These are phyloP conservation scores for Opisthocomus hoazin DNA, from an alignment of 2,113 vertebrate species.

Conservation along the genomic window DNA sequence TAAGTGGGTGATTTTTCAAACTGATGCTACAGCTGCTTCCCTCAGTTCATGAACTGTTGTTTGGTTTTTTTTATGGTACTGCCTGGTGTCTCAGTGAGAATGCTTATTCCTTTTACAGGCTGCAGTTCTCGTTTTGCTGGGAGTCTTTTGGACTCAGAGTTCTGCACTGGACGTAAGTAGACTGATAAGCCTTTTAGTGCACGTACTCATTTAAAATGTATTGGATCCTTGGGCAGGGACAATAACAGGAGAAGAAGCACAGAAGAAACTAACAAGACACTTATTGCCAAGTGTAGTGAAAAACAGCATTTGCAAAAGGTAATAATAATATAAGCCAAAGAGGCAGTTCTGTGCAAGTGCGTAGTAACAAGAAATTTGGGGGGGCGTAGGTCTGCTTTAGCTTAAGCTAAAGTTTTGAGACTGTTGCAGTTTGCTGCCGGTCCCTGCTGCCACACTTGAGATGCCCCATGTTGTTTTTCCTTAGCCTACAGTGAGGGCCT, in stretches of 20 bases:
- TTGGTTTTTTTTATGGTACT: neutral
- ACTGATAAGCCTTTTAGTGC: neutral
- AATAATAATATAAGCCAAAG: neutral
- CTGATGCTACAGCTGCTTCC: neutral
- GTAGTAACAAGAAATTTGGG: neutral
- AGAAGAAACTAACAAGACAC: neutral
- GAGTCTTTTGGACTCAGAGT: slow-evolving; percentile 41
- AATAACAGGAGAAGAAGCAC: neutral
- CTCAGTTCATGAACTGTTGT: neutral
- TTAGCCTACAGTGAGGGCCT: neutral
- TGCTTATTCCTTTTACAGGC: slow-evolving; percentile 51
- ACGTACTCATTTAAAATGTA: neutral
- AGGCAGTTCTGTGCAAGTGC: neutral
- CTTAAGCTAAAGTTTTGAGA: neutral
- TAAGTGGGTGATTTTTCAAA: neutral
- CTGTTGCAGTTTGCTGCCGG: neutral
- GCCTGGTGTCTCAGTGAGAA: neutral
- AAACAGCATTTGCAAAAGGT: neutral
- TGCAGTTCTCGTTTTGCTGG: slow-evolving; percentile 32
- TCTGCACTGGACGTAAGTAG: slow-evolving; percentile 51
- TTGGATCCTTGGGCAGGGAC: neutral
- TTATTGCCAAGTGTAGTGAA: neutral
- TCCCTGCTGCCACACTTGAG: neutral
- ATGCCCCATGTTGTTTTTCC: neutral
- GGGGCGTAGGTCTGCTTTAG: neutral